Percentiles rank a stretch among this genome's conserved stretches.
These are phyloP conservation scores for Malurus splendens DNA, from an alignment of 2,797 vertebrate species.

Conservation along the genomic window DNA sequence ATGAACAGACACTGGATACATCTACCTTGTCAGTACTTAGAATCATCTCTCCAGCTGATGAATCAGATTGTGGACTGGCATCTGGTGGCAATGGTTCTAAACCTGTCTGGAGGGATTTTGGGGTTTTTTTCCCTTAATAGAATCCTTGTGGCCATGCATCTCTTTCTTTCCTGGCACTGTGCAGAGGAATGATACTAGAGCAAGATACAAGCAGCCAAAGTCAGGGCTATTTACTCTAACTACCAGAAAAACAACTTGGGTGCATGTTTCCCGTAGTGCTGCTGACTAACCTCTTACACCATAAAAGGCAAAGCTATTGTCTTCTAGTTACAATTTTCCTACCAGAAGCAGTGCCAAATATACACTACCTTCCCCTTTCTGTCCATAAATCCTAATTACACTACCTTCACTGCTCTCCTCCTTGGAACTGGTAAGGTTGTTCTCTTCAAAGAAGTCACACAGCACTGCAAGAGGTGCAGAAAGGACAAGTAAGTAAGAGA, in stretches of 20 bases:
- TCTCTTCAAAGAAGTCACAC: neutral
- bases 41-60: neutral
- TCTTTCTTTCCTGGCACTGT: neutral
- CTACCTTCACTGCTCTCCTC: neutral
- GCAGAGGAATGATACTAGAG: neutral
- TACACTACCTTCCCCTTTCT: neutral
- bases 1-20: neutral
- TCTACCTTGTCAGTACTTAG: neutral
- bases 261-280: rapidly evolving
- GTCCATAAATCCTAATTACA: neutral
- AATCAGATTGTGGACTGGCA: neutral
- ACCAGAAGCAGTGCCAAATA: neutral
- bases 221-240: neutral
- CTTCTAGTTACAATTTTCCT: neutral
- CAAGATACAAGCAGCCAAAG: neutral
- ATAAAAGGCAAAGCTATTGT: neutral
- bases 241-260: neutral
- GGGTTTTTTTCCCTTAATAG: neutral
- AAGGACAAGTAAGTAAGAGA: neutral
- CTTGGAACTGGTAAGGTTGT: neutral
- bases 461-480: neutral
- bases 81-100: neutral
- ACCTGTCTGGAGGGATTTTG: neutral
- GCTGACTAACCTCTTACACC: neutral
- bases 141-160: neutral